Conservation (phyloP, 2,888 invertebrate genomes). For the Malthinus seriepunctatus region DNA sequence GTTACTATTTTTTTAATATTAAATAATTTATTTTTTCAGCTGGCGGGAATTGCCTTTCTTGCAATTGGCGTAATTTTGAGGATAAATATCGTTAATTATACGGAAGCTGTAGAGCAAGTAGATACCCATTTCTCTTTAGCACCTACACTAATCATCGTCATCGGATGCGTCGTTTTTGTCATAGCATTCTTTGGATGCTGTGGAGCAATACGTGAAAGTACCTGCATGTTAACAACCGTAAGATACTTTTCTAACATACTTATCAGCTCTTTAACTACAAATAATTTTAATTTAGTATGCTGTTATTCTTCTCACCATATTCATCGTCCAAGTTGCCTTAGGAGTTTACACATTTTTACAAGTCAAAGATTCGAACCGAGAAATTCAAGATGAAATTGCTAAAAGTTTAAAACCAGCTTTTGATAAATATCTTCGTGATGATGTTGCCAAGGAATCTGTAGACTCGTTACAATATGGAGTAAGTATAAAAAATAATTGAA, state of each 20-base stretch:
- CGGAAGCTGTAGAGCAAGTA: slow-evolving; percentile 19
- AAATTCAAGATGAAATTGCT: slow-evolving; percentile 53
- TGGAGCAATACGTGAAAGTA: slow-evolving; percentile 54
- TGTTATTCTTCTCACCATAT: slow-evolving; percentile 69
- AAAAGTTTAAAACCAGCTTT: slow-evolving; percentile 52
- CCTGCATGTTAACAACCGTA: slow-evolving; percentile 53
- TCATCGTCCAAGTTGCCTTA: slow-evolving; percentile 73
- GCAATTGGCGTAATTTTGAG: slow-evolving; percentile 68
- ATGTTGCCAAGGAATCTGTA: slow-evolving; percentile 60
- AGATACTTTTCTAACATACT: slow-evolving; percentile 24
- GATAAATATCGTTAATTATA: slow-evolving; percentile 58
- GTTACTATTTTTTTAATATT: neutral
- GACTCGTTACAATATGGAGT: slow-evolving; percentile 67
- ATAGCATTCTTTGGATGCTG: slow-evolving; percentile 56
- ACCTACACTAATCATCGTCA: slow-evolving; percentile 58
- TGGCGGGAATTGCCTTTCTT: slow-evolving; percentile 71
- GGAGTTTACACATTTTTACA: slow-evolving; percentile 69
- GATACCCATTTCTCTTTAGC: slow-evolving; percentile 21
- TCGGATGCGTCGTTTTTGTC: slow-evolving; percentile 66
- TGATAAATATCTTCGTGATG: slow-evolving; percentile 51
- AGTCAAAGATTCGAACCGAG: slow-evolving; percentile 59
- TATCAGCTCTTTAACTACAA: slow-evolving; percentile 4
- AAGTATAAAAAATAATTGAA: slow-evolving; percentile 33
- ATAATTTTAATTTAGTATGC: slow-evolving; percentile 65
- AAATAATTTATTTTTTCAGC: slow-evolving; percentile 56